Base-by-base conservation (phyloP, 35 echinoderm and acorn worm genomes). In the Stichopus chloronotus region DNA sequence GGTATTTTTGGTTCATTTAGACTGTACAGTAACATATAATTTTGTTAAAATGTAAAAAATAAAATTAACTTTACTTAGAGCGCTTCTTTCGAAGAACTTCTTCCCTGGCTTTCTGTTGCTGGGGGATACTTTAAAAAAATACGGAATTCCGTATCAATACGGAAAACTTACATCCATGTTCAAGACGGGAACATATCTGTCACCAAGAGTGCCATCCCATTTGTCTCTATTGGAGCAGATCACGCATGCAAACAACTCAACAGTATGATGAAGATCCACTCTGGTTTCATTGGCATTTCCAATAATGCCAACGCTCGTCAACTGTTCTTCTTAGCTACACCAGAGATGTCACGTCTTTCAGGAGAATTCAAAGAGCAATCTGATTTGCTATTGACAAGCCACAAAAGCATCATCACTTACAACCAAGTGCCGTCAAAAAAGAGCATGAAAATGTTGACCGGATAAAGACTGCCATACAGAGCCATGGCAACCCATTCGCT, bases 201-300 rank as follows among this genome's bases (percentile, higher is more conserved):
- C 58, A 86, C 83, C 83, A 86, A 86, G 83, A 86, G 83, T 57
- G 83, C 9, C 55, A 86, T 61, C 54, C 83, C 83, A 56, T 86
- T 86, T 86, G 83, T 86, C 21, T 86, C 83, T 23, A 56, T 57
- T 19, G 9, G 83, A 58, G 55, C 83, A 87, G n/a, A n/a, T 23
- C 17, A 12, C 71, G 24, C 53, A 55, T 23, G 25, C n/a, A n/a
- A n/a, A n/a, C n/a, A n/a, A n/a, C n/a, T n/a, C n/a, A n/a, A n/a
- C n/a, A n/a, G n/a, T n/a, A n/a, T n/a, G n/a, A n/a, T n/a, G n/a
- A n/a, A n/a, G n/a, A n/a, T n/a, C n/a, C n/a, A n/a, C n/a, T n/a
- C 88, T 78, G 88, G 63, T 8, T 22, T 78, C 4, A 90, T 90
- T 76, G 88, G 88, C 63, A 88, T 88, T 17, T 88, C 85, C 61